Evolutionary conservation across 2,113 vertebrate genomes (phyloP).

Genomic region (Polypterus senegalus): DNA sequence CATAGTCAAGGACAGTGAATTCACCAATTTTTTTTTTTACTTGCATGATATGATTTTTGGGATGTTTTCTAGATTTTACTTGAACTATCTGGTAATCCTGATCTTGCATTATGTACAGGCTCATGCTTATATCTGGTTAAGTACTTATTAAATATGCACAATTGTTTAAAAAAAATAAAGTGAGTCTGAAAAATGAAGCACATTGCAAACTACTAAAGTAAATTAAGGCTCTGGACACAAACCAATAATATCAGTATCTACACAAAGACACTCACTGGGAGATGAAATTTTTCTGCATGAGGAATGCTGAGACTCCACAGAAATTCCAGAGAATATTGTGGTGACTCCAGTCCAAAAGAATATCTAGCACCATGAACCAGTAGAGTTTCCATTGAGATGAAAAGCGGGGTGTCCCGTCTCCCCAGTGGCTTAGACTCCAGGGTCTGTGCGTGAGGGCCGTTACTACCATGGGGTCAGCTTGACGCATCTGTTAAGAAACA

Average conservation of each 20-base stretch:
- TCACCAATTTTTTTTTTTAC: no score
- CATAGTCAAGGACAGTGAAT: no score
- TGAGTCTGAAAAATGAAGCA: not conserved
- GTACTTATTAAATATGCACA: no score
- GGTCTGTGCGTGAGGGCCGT: constrained; percentile 82
- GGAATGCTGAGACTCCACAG: constrained; percentile 80
- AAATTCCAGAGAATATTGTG: constrained; percentile 79
- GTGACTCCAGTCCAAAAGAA: constrained; percentile 74
- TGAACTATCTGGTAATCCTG: no score
- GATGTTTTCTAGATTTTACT: no score
- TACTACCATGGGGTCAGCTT: constrained; percentile 70
- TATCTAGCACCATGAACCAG: constrained; percentile 55
- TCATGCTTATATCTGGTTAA: no score
- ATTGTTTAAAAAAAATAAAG: not conserved
- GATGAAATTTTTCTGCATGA: constrained; percentile 80
- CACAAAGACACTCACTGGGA: constrained; percentile 65
- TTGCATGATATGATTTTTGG: no score
- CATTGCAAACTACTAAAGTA: not conserved
- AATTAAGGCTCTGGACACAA: not conserved
- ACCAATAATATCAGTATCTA: not conserved
- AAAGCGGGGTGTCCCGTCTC: constrained; percentile 63
- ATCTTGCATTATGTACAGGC: no score
- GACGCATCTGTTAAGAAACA: constrained; percentile 65
- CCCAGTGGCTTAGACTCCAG: constrained; percentile 70
- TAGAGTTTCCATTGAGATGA: constrained; percentile 56